Evolutionary conservation across 2,888 invertebrate genomes (phyloP).

Genomic region (Calephelis perditalis): DNA sequence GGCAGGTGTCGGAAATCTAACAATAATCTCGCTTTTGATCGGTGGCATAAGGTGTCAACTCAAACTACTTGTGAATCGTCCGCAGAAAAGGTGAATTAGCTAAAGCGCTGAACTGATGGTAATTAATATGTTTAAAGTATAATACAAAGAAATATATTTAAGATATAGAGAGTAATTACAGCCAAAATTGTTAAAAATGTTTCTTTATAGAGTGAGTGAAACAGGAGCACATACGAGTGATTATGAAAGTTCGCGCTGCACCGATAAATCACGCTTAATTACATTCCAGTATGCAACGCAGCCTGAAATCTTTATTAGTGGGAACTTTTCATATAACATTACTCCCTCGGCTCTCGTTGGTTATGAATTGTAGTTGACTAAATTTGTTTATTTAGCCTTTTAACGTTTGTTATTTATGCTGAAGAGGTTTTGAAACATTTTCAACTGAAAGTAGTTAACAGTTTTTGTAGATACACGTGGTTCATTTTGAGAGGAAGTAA

Average conservation of each 20-base stretch:
- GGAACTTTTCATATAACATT: constrained; percentile 32
- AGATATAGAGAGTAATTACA: not conserved
- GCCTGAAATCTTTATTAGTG: constrained; percentile 35
- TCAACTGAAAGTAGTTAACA: too few species aligned
- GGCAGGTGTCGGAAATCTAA: too few species aligned
- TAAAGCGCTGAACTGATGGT: too few species aligned
- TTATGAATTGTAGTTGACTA: constrained; percentile 33
- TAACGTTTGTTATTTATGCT: constrained; percentile 7
- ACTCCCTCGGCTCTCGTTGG: constrained; percentile 34
- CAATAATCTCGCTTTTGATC: too few species aligned
- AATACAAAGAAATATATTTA: not conserved
- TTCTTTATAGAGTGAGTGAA: constrained; percentile 4
- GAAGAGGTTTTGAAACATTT: too few species aligned
- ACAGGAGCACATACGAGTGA: constrained; percentile 1
- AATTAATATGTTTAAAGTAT: too few species aligned
- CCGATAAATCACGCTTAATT: constrained; percentile 9
- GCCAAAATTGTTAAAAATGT: constrained; percentile 6
- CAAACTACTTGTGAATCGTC: too few species aligned
- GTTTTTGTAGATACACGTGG: too few species aligned
- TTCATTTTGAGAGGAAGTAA: too few species aligned
- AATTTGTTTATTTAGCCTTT: constrained; percentile 21
- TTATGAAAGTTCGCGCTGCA: constrained; percentile 2
- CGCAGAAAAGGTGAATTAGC: too few species aligned
- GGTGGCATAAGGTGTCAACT: too few species aligned
- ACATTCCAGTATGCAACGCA: constrained; percentile 17